A percentile compares a stretch with the other conserved stretches of the same genome.
Evolutionary conservation across 2,797 vertebrate genomes (phyloP).

Genomic region (Denticeps clupeoides): DNA sequence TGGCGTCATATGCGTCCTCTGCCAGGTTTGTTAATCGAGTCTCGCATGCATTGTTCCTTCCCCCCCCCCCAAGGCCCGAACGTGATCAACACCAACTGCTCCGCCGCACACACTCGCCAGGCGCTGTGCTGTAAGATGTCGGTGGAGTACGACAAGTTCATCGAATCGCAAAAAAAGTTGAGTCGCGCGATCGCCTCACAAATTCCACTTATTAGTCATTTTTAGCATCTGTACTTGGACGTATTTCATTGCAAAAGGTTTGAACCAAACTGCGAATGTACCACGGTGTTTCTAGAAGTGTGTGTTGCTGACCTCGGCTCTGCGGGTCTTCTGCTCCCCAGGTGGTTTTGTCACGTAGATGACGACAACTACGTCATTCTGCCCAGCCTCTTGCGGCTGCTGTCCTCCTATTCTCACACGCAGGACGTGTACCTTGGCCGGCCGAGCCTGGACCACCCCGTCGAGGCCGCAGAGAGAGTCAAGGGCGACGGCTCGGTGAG

Average conservation of each 20-base stretch:
- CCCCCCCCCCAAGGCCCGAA: slow-evolving; percentile 55
- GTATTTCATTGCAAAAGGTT: no score
- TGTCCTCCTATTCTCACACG: slow-evolving; percentile 82
- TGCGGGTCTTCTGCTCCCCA: no score
- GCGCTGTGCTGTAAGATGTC: slow-evolving; percentile 98
- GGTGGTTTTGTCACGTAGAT: slow-evolving; percentile 96
- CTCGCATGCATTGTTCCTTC: not conserved
- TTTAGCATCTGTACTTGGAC: no score
- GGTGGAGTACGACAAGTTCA: slow-evolving; percentile 94
- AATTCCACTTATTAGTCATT: not conserved
- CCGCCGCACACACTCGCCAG: slow-evolving; percentile 83
- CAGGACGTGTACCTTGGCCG: slow-evolving; percentile 88
- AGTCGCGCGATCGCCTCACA: no score
- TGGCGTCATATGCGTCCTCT: no score
- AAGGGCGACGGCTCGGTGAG: slow-evolving; percentile 82
- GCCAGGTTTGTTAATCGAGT: no score
- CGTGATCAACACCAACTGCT: slow-evolving; percentile 96
- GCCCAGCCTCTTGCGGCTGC: slow-evolving; percentile 62
- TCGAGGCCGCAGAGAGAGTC: slow-evolving; percentile 81
- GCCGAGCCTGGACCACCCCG: slow-evolving; percentile 90
- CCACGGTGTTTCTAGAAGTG: no score
- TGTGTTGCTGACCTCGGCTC: no score
- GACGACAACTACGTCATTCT: slow-evolving; percentile 96
- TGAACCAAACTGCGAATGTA: no score
- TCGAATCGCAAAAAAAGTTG: slow-evolving; percentile 89